Conservation (phyloP, 1,140 invertebrate genomes). For the Hormaphis cornu region DNA sequence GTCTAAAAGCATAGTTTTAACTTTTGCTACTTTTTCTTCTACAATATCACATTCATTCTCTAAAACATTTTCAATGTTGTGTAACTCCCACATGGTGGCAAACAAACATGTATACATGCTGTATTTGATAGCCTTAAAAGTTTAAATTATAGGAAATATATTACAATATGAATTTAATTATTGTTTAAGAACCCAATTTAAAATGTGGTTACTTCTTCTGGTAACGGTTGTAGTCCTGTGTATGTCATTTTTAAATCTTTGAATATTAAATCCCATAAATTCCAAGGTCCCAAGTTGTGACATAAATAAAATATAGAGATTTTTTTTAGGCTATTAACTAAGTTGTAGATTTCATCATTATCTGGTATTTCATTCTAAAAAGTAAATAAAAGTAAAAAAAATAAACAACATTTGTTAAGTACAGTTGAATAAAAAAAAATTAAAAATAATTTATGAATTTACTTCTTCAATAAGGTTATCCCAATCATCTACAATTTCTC, state of each 20-base stretch:
- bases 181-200: not conserved
- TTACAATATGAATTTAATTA: slow-evolving; percentile 10
- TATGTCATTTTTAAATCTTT: slow-evolving; percentile 65
- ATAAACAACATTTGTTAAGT: not conserved
- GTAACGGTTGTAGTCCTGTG: slow-evolving; percentile 46
- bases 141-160: slow-evolving; percentile 40
- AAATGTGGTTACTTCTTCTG: slow-evolving; percentile 47
- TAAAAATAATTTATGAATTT: slow-evolving; percentile 32
- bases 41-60: slow-evolving; percentile 49
- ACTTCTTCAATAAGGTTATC: slow-evolving; percentile 60
- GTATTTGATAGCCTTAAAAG: slow-evolving; percentile 68
- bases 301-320: slow-evolving; percentile 86
- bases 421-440: slow-evolving; percentile 3
- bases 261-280: slow-evolving; percentile 81
- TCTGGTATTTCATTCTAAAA: slow-evolving; percentile 72
- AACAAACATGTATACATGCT: slow-evolving; percentile 81
- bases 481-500: slow-evolving; percentile 80
- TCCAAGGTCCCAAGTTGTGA: slow-evolving; percentile 72
- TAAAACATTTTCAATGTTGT: slow-evolving; percentile 63
- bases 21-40: slow-evolving; percentile 42
- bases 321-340: slow-evolving; percentile 83
- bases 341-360: slow-evolving; percentile 89
- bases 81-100: slow-evolving; percentile 79
- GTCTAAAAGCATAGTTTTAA: slow-evolving; percentile 57
- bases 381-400: not conserved